Base-by-base conservation (phyloP, 1,140 invertebrate species). In the Drosophila kurseongensis region DNA sequence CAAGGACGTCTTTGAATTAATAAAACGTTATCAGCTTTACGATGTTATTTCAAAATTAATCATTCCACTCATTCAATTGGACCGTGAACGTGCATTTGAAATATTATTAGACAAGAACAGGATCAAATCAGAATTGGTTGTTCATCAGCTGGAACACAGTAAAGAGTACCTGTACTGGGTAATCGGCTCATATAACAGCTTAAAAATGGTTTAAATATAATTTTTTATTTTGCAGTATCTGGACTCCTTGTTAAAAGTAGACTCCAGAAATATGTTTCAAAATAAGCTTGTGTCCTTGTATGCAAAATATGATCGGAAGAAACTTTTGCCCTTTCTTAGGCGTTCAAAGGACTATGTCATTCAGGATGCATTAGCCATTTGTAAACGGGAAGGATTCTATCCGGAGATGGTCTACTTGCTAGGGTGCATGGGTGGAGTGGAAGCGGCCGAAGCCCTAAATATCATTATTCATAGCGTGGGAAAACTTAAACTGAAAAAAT, bases 321-420 rank as follows among this genome's bases (percentile, higher is more conserved):
- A 98, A 91, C 93, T 99, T 2, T 92, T 99, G 47, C 96, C 97
- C 7, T 97, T 99, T 83, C 93, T 99, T 13, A 95, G 95, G 81
- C 95, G 96, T 55, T 97, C 97, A 36, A 97, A 98, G 88, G 96
- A 96, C 90, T 99, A 99, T 93, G 96, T 96, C 0, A 97, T 99
- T 68, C 96, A 98, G 89, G 95, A 97, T 86, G 98, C 98, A 2
- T 92, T 99, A 52, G 95, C 98, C 80, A 96, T 98, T 56, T 99
- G 98, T 86, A 95, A 96, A 91, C 94, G 95, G 38, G 94, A 96
- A 75, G 93, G 95, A 42, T 96, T 97, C 78, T 96, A 97, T 91
- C 95, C 96, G 4, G 98, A 99, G 94, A 97, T 97, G 94, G 97
- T 99, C 9, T 99, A 97, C 92, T 93, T 99, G 32, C 93, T 98